Evolutionary conservation across 2,797 vertebrate species (phyloP), one percentile per base, ranked within the genome.

Genomic region (Florisuga fusca): DNA sequence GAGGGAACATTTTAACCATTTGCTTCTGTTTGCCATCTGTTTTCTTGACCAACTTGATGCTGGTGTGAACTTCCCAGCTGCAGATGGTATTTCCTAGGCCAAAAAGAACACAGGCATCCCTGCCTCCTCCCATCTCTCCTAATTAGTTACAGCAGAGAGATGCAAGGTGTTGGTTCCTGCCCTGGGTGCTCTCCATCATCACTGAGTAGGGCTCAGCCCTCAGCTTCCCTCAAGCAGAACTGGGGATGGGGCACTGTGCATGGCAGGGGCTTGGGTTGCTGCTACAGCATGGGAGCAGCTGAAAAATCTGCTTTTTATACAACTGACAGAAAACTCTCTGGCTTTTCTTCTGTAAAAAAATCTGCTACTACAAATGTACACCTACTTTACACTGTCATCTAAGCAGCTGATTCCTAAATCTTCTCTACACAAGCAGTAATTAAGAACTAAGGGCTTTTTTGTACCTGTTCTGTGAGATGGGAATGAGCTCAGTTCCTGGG

Each of bases 21-120:
- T 94, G 63, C 91, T 97, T 63, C 89, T 91, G 77, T 94, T 95
- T 93, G 83, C 83, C 85, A 88, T 93, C 89, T 96, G 95, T 88
- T 93, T 95, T 85, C 87, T 94, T 58, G 66, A 71, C 83, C 93
- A 59, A 4, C 89, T 86, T 2, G 2, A 62, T 26, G 89, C 76
- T 76, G 0, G 19, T 85, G 86, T 54, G 72, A 81, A 77, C 91
- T 91, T 95, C 89, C 71, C 78, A 89, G 84, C 86, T 94, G 89
- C 87, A 89, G 86, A 29, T 77, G 64, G 57, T 23, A 58, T 96
- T 95, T 94, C 41, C 54, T 61, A 41, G 84, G 72, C 82, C 78
- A 62, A 2, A 46, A 78, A 87, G 80, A 80, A 9, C 34, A 15
- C 68, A 38, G 58, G 66, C 53, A 74, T 19, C 26, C 5, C 48